These are phyloP conservation scores for Eptesicus fuscus DNA, from an alignment of 2,113 vertebrate genomes.

Conservation along the genomic window DNA sequence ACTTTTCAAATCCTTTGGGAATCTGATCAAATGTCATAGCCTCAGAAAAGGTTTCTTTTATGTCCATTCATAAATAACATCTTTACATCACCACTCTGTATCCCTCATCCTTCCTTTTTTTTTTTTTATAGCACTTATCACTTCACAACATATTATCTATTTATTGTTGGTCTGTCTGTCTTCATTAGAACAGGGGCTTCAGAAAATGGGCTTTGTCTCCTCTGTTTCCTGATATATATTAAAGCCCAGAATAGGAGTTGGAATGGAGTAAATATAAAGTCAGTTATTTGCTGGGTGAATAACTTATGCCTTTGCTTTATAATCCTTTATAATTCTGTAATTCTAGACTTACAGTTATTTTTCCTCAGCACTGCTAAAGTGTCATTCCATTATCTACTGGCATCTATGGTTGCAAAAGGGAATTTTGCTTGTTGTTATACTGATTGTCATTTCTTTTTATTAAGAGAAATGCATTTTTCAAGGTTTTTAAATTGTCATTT, in stretches of 20 bases:
- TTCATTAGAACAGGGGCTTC: not conserved
- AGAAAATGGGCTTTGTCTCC: not conserved
- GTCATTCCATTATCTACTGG: not conserved
- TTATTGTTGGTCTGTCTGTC: not conserved
- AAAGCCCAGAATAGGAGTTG: not conserved
- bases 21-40: not conserved
- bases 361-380: not conserved
- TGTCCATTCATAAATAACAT: not conserved
- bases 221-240: not conserved
- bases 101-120: not conserved
- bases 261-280: not conserved
- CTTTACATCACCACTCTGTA: not conserved
- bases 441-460: not conserved
- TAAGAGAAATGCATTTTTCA: constrained; percentile 3
- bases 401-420: not conserved
- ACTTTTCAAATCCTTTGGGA: not conserved
- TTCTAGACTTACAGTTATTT: not conserved
- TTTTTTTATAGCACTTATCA: not conserved
- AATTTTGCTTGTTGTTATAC: not conserved
- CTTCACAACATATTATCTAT: not conserved
- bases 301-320: not conserved
- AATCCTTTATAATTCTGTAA: not conserved
- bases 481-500: not conserved
- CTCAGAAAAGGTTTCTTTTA: not conserved
- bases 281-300: not conserved